phyloP scores from a whole-genome alignment of 1,140 invertebrate genomes.

The Cylas formicarius region DNA sequence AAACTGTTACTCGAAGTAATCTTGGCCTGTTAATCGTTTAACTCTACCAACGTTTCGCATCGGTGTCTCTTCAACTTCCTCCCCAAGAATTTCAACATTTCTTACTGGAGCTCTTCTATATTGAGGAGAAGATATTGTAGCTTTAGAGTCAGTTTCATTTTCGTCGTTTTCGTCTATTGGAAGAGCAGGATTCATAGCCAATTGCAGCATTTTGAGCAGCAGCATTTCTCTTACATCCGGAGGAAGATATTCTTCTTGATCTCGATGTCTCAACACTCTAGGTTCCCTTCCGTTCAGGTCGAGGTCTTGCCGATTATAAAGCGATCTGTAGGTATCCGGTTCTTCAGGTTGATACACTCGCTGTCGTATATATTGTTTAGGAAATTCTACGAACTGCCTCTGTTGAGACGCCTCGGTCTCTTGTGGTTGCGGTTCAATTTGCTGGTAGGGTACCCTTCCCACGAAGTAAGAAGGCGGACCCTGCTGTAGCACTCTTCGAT shows the following conservation, averaged over 20 bases:
- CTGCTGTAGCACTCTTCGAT: conserved; percentile 12
- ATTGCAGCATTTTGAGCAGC: conserved; percentile 58
- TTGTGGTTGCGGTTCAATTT: conserved; percentile 6
- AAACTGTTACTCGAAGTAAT: no score
- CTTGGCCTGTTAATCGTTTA: no score
- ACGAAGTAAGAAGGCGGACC: conserved; percentile 24
- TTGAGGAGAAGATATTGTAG: conserved; percentile 31
- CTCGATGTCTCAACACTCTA: conserved; percentile 24
- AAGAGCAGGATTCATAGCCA: conserved; percentile 58
- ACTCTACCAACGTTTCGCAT: no score
- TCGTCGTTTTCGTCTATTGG: conserved; percentile 40
- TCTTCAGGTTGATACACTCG: conserved; percentile 9
- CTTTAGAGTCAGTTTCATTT: conserved; percentile 24
- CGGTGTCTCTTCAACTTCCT: conserved; percentile 40
- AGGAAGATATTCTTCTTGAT: conserved; percentile 56
- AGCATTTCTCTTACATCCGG: conserved; percentile 59
- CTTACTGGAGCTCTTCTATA: conserved; percentile 47
- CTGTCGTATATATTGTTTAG: not conserved
- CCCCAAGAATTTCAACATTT: conserved; percentile 54
- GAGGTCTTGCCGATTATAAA: no score
- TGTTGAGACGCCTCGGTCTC: not conserved
- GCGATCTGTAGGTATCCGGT: conserved; percentile 8
- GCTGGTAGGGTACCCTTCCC: conserved; percentile 13
- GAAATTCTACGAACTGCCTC: no score
- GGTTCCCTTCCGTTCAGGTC: conserved; percentile 27